phyloP scores from a whole-genome alignment of 2,888 invertebrate genomes.

The Oithona nana region DNA sequence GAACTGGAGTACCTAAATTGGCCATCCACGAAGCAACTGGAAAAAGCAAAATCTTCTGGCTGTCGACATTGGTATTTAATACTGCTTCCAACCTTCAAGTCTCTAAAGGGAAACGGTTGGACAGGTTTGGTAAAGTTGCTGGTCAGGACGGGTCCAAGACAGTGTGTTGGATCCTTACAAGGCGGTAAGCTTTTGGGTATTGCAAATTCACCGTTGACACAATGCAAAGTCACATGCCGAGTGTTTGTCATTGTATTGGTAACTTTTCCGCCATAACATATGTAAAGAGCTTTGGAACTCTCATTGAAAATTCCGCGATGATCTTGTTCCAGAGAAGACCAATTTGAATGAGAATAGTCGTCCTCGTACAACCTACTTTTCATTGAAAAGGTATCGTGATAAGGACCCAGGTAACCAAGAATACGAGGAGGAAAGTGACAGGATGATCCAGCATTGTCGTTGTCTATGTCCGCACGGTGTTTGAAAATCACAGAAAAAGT shows the following conservation, averaged over 20 bases:
- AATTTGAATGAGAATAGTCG: too few species aligned
- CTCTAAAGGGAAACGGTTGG: too few species aligned
- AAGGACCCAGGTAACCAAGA: constrained; percentile 11
- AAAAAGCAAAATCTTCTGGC: too few species aligned
- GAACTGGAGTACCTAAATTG: too few species aligned
- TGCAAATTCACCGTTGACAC: not conserved
- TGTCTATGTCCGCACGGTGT: not conserved
- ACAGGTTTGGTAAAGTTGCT: too few species aligned
- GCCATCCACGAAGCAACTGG: too few species aligned
- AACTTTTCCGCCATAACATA: constrained; percentile 6
- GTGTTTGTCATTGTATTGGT: not conserved
- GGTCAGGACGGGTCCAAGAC: constrained; percentile 8
- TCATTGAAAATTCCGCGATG: not conserved
- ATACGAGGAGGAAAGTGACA: not conserved
- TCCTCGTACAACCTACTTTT: too few species aligned
- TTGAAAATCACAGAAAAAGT: too few species aligned
- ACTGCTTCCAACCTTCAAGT: too few species aligned
- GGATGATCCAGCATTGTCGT: not conserved
- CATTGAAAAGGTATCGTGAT: too few species aligned
- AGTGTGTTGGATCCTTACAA: not conserved
- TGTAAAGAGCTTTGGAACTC: not conserved
- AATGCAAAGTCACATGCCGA: not conserved
- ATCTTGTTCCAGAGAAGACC: too few species aligned
- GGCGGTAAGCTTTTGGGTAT: not conserved
- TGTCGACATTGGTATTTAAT: too few species aligned